These are phyloP conservation scores for Cyanocitta stelleri DNA, from an alignment of 2,113 vertebrate species.

Conservation along the genomic window DNA sequence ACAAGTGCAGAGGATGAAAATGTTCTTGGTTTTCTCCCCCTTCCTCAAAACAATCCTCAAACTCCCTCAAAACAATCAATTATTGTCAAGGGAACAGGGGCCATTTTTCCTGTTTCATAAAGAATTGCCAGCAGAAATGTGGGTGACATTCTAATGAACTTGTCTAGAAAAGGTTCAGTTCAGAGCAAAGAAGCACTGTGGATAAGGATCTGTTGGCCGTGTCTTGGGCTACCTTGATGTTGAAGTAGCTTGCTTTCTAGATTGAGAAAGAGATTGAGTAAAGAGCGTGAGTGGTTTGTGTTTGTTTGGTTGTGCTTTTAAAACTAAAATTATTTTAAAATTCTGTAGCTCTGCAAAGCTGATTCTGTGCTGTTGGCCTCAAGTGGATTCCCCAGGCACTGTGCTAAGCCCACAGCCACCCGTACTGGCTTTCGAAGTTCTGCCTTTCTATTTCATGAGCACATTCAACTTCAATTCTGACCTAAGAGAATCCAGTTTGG, in stretches of 20 bases:
- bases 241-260: not conserved
- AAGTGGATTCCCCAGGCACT: not conserved
- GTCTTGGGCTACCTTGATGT: not conserved
- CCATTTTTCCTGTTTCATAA: not conserved
- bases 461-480: not conserved
- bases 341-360: not conserved
- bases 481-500: not conserved
- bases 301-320: fast-evolving
- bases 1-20: fast-evolving
- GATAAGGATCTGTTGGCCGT: not conserved
- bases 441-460: not conserved
- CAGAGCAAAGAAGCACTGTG: not conserved
- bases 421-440: not conserved
- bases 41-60: not conserved
- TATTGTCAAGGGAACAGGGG: not conserved
- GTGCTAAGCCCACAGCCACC: not conserved
- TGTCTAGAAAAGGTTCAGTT: not conserved
- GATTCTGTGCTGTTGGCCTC: not conserved
- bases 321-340: not conserved
- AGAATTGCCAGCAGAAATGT: not conserved
- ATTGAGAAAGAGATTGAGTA: not conserved
- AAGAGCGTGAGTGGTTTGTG: not conserved
- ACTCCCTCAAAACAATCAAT: not conserved
- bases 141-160: not conserved
- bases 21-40: not conserved